These are phyloP conservation scores for Chrysocyon brachyurus DNA, from an alignment of 2,797 vertebrate genomes.

Conservation along the genomic window DNA sequence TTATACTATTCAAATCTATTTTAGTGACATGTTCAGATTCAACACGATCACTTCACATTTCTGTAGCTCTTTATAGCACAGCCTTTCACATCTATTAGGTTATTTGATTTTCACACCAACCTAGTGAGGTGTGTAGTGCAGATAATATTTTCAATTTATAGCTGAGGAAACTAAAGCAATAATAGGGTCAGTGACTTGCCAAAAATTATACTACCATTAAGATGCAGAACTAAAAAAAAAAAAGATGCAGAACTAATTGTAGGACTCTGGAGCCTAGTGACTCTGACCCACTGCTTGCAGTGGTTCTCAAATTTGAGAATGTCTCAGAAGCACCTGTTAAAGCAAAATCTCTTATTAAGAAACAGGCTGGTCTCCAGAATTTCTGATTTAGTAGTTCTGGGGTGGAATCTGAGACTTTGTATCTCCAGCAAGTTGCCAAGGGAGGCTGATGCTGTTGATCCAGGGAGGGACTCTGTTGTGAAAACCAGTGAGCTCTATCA, in stretches of 20 bases:
- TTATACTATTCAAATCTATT: constrained; percentile 58
- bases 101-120: constrained; percentile 54
- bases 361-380: neutral
- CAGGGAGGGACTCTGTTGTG: neutral
- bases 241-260: constrained; percentile 37
- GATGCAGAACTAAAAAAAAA: neutral
- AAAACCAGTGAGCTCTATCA: constrained; percentile 14
- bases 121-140: neutral
- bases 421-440: constrained; percentile 41
- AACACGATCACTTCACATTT: constrained; percentile 39
- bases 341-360: constrained; percentile 46
- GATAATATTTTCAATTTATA: constrained; percentile 35
- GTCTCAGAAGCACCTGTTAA: constrained; percentile 20
- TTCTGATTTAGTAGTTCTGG: constrained; percentile 41
- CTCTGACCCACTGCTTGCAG: neutral
- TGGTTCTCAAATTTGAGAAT: neutral
- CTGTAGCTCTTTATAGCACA: constrained; percentile 14
- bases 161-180: constrained; percentile 45
- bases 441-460: neutral
- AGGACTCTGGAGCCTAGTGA: neutral
- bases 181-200: constrained; percentile 2
- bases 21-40: neutral
- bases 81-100: constrained; percentile 18
- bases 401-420: neutral
- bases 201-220: constrained; percentile 38